Base-by-base conservation (phyloP, 2,113 vertebrate species). In the Leucopsar rothschildi region DNA sequence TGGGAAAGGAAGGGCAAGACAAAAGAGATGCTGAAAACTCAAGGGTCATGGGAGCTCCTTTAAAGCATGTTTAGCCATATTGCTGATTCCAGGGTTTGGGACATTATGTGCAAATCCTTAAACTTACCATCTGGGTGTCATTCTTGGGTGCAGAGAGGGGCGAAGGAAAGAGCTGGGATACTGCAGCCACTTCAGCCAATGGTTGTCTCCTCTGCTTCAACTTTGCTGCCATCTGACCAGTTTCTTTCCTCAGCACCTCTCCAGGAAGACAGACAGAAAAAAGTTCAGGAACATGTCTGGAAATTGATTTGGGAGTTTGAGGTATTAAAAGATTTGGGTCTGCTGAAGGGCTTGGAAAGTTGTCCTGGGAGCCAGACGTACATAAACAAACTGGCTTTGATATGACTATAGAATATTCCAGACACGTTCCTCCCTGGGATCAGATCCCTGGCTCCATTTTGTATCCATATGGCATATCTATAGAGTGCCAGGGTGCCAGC, bases 391-490 rank as follows among this genome's bases (percentile, higher is more conserved):
- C 55, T 86, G 82, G 39, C 79, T 96, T 94, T 92, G 86, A 70
- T 90, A 81, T 73, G 39, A 83, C 50, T 73, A 66, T 80, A 88
- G 56, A 33, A 63, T 95, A 93, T 90, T 93, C 86, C 17, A 13
- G 64, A 88, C 91, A 90, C 3, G 8, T 92, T 95, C 64, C 68
- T 94, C 88, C 80, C 76, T 78, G 64, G 91, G 76, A 95, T 94
- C 68, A 83, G 76, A 81, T 94, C 80, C 88, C 88, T 95, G 95
- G 80, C 91, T 95, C 94, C 91, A 93, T 94, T 93, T 60, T 88
- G 50, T 83, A 75, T 92, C 92, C 91, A 93, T 93, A 92, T 95
- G 92, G 80, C 86, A 25, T 86, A 96, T 83, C 75, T 88, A 44
- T 66, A 63, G 88, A 83, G 47, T 86, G 82, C 95, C 92, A 96